Percentiles rank a stretch among this genome's conserved stretches.
Evolutionary conservation across 2,113 vertebrate species (phyloP).

Genomic region (Cryptotis parvus): DNA sequence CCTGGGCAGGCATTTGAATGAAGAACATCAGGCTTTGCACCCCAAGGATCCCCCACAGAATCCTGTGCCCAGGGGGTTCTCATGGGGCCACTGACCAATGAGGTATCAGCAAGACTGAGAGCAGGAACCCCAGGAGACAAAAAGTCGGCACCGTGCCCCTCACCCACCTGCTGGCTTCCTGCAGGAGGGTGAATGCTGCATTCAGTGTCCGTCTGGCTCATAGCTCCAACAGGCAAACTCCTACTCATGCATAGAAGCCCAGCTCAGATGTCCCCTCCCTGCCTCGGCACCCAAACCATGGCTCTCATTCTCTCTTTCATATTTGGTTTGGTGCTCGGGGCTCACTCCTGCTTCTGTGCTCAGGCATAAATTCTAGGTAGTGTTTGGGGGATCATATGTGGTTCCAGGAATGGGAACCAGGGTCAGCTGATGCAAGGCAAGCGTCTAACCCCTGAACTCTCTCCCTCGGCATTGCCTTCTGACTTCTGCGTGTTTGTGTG

Average conservation of each 20-base stretch:
- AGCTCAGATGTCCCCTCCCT: background rate
- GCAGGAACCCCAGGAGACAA: background rate
- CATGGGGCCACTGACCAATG: background rate
- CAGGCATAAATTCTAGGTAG: no score
- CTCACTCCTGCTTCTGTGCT: no score
- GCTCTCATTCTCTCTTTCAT: no score
- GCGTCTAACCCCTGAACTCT: no score
- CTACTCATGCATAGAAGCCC: background rate
- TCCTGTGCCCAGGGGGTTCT: background rate
- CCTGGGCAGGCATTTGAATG: background rate
- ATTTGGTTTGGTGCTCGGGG: no score
- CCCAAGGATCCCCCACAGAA: background rate
- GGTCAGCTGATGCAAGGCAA: no score
- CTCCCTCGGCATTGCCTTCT: background rate
- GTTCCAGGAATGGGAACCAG: no score
- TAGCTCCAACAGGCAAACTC: background rate
- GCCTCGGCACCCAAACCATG: background rate
- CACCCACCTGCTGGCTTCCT: background rate
- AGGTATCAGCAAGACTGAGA: background rate
- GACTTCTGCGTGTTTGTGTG: background rate
- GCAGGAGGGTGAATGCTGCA: background rate
- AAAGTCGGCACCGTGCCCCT: background rate
- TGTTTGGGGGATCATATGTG: no score
- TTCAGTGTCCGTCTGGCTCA: background rate
- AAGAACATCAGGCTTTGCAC: accelerated